Conservation (phyloP, 2,113 vertebrate genomes). For the Leucopsar rothschildi region DNA sequence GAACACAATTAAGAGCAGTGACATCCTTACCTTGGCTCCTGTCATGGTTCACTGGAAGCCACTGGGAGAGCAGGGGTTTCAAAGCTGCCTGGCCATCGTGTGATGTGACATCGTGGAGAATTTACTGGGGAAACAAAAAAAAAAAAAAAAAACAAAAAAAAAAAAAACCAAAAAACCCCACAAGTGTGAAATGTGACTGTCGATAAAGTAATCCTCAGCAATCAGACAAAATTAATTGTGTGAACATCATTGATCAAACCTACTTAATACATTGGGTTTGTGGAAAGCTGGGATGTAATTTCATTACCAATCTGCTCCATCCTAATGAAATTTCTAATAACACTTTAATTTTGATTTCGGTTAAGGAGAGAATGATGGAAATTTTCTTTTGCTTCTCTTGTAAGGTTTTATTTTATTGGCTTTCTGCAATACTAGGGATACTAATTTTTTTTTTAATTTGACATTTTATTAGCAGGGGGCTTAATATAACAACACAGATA, state of each 20-base stretch:
- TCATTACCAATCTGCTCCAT: slow-evolving; percentile 78
- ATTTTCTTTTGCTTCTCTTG: slow-evolving; percentile 67
- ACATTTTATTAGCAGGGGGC: slow-evolving; percentile 51
- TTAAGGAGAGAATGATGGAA: slow-evolving; percentile 60
- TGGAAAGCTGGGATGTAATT: slow-evolving; percentile 78
- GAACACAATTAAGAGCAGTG: background rate
- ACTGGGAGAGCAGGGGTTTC: background rate
- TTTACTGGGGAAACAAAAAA: slow-evolving; percentile 52
- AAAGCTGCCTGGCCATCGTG: background rate
- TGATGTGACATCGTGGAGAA: slow-evolving; percentile 8
- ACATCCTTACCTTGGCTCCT: slow-evolving; percentile 8
- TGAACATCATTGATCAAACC: slow-evolving; percentile 79
- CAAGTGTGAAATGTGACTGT: slow-evolving; percentile 73
- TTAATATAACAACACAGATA: slow-evolving; percentile 48
- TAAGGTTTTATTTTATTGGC: slow-evolving; percentile 53
- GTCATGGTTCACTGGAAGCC: background rate
- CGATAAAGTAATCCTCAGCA: slow-evolving; percentile 71
- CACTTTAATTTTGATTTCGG: slow-evolving; percentile 76
- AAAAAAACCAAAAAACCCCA: background rate
- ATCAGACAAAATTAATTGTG: slow-evolving; percentile 79
- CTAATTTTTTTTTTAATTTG: slow-evolving; percentile 59
- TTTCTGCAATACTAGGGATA: slow-evolving; percentile 5
- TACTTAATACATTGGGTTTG: slow-evolving; percentile 72
- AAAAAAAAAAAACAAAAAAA: background rate
- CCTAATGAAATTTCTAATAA: slow-evolving; percentile 80